A percentile compares a stretch with the other conserved stretches of the same genome.
Conservation (phyloP, 1,140 invertebrate species). For the Dufourea novaeangliae region DNA sequence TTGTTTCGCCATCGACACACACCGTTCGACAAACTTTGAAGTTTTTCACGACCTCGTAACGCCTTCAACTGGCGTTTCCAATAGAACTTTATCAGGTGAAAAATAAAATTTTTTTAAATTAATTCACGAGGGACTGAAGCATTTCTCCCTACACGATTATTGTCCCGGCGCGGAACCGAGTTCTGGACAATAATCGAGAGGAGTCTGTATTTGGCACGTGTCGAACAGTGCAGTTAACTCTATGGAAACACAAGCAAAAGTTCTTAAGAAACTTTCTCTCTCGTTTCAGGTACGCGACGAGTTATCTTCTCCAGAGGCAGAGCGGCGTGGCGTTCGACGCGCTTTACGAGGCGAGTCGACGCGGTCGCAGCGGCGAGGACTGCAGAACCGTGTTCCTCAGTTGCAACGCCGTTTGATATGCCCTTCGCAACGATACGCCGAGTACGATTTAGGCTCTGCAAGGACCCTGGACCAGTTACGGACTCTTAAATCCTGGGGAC, state of each 20-base stretch:
- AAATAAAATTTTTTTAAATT: too few species aligned
- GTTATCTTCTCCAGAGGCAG: conserved; percentile 90
- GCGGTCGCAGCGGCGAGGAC: conserved; percentile 91
- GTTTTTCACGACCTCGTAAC: too few species aligned
- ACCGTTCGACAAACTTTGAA: too few species aligned
- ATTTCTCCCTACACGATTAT: too few species aligned
- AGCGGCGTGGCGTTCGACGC: conserved; percentile 89
- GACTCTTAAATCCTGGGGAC: neutral
- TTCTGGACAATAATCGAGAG: too few species aligned
- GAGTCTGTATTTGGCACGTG: too few species aligned
- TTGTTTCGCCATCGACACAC: too few species aligned
- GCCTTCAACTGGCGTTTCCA: too few species aligned
- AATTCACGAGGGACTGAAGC: too few species aligned
- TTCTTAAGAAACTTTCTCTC: neutral
- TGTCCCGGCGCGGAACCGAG: too few species aligned
- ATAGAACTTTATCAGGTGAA: too few species aligned
- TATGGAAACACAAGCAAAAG: neutral
- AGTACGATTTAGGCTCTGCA: conserved; percentile 34
- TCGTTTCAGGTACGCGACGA: conserved; percentile 89
- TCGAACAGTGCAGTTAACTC: neutral
- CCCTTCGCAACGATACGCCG: neutral
- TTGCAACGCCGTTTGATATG: conserved; percentile 92
- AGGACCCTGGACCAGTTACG: neutral
- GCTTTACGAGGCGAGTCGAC: conserved; percentile 91
- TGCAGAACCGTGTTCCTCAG: conserved; percentile 91